Conservation (phyloP, 2,797 vertebrate genomes). For the Lithobates pipiens region DNA sequence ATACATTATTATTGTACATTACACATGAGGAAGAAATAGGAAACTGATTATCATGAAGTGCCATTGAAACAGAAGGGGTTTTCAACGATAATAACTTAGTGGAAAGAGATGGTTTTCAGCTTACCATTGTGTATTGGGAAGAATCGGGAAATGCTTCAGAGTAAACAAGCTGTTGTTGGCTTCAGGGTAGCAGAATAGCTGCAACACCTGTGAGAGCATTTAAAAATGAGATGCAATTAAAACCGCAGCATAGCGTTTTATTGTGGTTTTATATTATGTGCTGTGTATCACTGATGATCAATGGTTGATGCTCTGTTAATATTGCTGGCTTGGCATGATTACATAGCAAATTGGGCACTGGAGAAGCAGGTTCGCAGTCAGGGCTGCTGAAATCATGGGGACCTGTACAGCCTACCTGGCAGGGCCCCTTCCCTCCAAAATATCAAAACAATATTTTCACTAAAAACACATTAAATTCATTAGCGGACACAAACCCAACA, state of each 20-base stretch:
- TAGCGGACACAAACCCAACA: no score
- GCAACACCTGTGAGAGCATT: conserved; percentile 22
- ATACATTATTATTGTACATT: conserved; percentile 56
- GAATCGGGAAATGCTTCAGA: conserved; percentile 13
- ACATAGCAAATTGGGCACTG: neutral
- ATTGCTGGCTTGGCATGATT: neutral
- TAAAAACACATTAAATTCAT: no score
- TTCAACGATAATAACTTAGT: conserved; percentile 56
- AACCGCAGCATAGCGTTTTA: conserved; percentile 57
- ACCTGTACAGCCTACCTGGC: no score
- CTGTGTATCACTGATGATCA: neutral
- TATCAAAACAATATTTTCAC: no score
- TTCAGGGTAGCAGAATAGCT: neutral
- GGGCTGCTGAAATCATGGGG: no score
- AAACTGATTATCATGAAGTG: conserved; percentile 64
- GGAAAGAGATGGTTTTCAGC: conserved; percentile 61
- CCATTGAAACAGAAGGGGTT: conserved; percentile 47
- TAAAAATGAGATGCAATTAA: conserved; percentile 40
- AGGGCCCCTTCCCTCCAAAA: no score
- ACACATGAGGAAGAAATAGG: conserved; percentile 55
- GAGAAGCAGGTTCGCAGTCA: no score
- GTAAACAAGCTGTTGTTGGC: conserved; percentile 24
- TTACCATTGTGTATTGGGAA: conserved; percentile 54
- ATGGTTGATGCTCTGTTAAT: neutral
- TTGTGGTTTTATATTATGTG: conserved; percentile 28